Evolutionary conservation across 2,797 vertebrate species (phyloP).

Genomic region (Phoxinus dragarum): DNA sequence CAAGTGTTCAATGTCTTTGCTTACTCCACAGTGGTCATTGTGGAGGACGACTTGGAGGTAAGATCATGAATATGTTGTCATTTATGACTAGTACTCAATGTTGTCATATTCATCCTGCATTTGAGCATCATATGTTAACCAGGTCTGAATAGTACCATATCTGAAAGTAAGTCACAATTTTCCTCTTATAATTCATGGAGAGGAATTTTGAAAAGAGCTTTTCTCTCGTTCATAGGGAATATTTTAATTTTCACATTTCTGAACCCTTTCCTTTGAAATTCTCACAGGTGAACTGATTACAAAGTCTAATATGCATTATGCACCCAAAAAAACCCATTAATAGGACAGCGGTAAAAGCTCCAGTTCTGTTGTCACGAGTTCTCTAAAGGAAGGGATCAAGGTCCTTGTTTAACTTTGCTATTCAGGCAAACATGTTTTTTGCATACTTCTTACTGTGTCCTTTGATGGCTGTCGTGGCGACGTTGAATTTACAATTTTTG

Average conservation of each 20-base stretch:
- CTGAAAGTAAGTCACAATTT: background rate
- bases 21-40: constrained; percentile 87
- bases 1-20: constrained; percentile 86
- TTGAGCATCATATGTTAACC: background rate
- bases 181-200: background rate
- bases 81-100: background rate
- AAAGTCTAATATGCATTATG: constrained; percentile 53
- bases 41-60: constrained; percentile 94
- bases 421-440: constrained; percentile 32
- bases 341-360: constrained; percentile 6
- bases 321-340: constrained; percentile 16
- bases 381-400: background rate
- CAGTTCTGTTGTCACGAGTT: constrained; percentile 11
- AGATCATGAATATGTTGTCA: constrained; percentile 44
- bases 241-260: constrained; percentile 49
- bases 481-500: background rate
- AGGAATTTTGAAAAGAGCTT: constrained; percentile 36
- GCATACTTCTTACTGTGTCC: background rate
- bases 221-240: constrained; percentile 24
- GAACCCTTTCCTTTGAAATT: constrained; percentile 46
- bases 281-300: constrained; percentile 51
- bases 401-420: background rate
- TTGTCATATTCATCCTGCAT: background rate
- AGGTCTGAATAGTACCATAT: background rate
- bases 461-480: background rate